These are phyloP conservation scores for Apodemus sylvaticus DNA, from an alignment of 2,113 vertebrate genomes.

Conservation along the genomic window DNA sequence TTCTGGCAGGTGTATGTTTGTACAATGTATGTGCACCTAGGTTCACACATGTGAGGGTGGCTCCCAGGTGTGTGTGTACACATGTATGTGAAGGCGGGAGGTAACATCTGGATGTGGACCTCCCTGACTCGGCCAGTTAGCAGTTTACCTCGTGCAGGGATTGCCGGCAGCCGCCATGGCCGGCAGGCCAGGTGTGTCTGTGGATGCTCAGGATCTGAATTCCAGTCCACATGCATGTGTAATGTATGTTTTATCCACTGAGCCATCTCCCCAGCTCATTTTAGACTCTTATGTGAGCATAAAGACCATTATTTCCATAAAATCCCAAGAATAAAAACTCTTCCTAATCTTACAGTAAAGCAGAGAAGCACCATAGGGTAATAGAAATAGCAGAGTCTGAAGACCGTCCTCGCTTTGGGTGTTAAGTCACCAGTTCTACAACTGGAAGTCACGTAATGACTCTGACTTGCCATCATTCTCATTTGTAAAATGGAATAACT, in stretches of 20 bases:
- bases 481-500: slow-evolving; percentile 16
- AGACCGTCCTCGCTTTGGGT: not conserved
- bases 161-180: no score
- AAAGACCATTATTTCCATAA: slow-evolving; percentile 2
- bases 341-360: not conserved
- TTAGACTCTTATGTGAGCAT: not conserved
- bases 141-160: not conserved
- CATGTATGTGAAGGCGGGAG: not conserved
- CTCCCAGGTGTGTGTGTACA: not conserved
- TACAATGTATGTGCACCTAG: not conserved
- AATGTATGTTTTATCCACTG: no score
- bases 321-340: not conserved
- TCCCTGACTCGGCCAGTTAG: not conserved
- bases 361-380: not conserved
- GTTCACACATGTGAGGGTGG: not conserved
- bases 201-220: not conserved
- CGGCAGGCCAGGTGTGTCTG: no score
- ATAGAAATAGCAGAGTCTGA: not conserved
- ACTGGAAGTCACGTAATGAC: not conserved
- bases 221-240: not conserved
- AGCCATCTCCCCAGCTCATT: not conserved
- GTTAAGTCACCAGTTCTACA: not conserved
- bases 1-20: not conserved
- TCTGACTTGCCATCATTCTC: not conserved
- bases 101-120: no score